A percentile compares a stretch with the other conserved stretches of the same genome.
Conservation (phyloP, 2,113 vertebrate genomes). For the Speoplatyrhinus poulsoni region DNA sequence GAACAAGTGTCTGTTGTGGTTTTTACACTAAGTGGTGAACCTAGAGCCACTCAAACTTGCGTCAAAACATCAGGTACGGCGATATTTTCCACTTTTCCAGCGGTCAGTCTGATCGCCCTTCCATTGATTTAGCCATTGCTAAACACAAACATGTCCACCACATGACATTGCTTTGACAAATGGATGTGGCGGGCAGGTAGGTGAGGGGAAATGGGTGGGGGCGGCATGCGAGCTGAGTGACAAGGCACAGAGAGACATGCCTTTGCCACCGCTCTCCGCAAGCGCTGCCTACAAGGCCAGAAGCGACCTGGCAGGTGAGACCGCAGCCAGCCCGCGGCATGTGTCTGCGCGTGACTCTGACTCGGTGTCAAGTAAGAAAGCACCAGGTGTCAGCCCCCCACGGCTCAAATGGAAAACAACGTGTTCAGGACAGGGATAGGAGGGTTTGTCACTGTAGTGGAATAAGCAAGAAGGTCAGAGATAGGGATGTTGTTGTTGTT, state of each 20-base stretch:
- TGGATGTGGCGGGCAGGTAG: constrained; percentile 53
- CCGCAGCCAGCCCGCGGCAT: constrained; percentile 4
- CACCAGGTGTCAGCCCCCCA: neutral
- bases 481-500: constrained; percentile 25
- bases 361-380: constrained; percentile 33
- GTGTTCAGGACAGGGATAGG: neutral
- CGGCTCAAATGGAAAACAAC: constrained; percentile 1
- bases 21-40: constrained; percentile 40
- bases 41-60: constrained; percentile 18
- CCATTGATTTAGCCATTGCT: constrained; percentile 47
- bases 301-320: constrained; percentile 28
- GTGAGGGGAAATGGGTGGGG: neutral
- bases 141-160: constrained; percentile 55
- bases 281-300: neutral
- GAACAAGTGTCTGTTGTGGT: constrained; percentile 37
- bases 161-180: constrained; percentile 71
- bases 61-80: constrained; percentile 24
- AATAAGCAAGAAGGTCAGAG: constrained; percentile 18
- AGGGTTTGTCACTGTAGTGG: neutral
- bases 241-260: constrained; percentile 5
- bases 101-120: constrained; percentile 39
- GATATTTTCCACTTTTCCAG: constrained; percentile 11
- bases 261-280: no score
- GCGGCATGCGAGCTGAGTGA: constrained; percentile 56
- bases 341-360: constrained; percentile 10